A percentile compares a stretch with the other conserved stretches of the same genome.
Conservation (phyloP, 1,140 invertebrate species). For the Whitmania pigra region DNA sequence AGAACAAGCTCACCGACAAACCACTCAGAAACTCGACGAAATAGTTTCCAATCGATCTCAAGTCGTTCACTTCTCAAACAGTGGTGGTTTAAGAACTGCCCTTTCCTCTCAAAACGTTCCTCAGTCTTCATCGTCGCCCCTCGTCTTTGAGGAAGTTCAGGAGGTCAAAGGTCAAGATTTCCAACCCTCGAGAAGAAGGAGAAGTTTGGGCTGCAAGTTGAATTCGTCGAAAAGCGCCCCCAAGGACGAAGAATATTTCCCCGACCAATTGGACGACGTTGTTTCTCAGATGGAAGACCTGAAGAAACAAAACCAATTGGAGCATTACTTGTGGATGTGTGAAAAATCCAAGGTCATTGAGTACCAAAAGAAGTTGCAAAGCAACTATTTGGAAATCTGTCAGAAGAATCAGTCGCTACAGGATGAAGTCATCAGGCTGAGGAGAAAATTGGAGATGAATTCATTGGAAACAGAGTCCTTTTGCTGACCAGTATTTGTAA, state of each 20-base stretch:
- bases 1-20: background rate
- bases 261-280: background rate
- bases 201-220: background rate
- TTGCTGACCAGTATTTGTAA: slow-evolving; percentile 3
- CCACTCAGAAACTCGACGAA: background rate
- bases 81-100: background rate
- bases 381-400: slow-evolving; percentile 8
- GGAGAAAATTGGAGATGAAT: background rate
- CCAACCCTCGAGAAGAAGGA: background rate
- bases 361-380: slow-evolving; percentile 2
- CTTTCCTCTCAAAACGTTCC: background rate
- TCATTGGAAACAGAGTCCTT: background rate
- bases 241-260: background rate
- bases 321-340: background rate
- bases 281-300: slow-evolving; percentile 10
- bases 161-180: too few relatives aligned
- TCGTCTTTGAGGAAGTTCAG: too few relatives aligned
- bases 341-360: slow-evolving; percentile 1
- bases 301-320: slow-evolving; percentile 6
- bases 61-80: background rate
- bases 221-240: background rate
- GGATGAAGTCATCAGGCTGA: background rate
- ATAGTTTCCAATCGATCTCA: background rate
- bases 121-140: background rate
- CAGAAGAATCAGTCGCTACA: background rate